Conservation (phyloP, 2,888 invertebrate species). For the Platerodrilus igneus region DNA sequence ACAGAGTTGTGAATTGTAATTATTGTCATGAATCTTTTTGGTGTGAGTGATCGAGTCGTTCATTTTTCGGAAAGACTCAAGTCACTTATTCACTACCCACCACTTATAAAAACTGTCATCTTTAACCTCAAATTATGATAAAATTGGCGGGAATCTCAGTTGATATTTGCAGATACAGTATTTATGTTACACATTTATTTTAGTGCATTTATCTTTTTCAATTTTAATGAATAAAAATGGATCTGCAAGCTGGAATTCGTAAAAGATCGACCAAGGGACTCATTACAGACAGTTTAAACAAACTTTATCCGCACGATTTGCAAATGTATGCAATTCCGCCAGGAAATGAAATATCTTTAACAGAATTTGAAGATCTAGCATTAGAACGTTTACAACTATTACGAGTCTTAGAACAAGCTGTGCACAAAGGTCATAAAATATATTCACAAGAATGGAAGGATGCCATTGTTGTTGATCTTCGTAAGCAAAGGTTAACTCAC, state of each 20-base stretch:
- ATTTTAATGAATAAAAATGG: conserved; percentile 14
- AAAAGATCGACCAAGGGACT: no score
- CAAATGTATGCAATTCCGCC: conserved; percentile 78
- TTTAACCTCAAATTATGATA: no score
- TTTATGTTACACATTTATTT: neutral
- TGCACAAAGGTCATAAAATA: conserved; percentile 58
- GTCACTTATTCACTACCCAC: no score
- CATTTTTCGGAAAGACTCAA: no score
- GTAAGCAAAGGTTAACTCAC: conserved; percentile 62
- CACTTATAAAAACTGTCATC: no score
- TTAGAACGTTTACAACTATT: conserved; percentile 77
- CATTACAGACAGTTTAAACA: conserved; percentile 44
- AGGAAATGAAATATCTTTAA: conserved; percentile 63
- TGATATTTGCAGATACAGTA: neutral
- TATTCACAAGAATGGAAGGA: conserved; percentile 65
- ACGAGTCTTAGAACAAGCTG: conserved; percentile 70
- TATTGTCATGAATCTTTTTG: no score
- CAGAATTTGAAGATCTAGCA: conserved; percentile 85
- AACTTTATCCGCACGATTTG: conserved; percentile 68
- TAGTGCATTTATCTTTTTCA: no score
- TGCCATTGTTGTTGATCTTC: conserved; percentile 60
- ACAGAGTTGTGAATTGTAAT: no score
- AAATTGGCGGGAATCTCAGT: no score
- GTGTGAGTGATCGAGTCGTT: no score
- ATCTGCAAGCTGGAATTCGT: conserved; percentile 29